Base-by-base conservation (phyloP, 2,113 vertebrate species). In the Chaenocephalus aceratus region DNA sequence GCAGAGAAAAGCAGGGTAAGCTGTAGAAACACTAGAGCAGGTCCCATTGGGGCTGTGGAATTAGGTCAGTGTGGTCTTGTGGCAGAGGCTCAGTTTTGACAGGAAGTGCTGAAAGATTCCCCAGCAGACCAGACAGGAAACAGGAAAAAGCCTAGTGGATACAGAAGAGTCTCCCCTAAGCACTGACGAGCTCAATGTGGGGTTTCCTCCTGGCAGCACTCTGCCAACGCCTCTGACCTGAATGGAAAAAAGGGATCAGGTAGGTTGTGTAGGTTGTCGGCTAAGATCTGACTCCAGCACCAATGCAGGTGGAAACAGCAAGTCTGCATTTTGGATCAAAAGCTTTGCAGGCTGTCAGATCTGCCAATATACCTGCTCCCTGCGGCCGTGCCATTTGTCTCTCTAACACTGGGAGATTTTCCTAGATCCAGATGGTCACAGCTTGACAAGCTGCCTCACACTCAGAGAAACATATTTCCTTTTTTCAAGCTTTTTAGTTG, bases 51-150 rank as follows among this genome's bases (percentile, higher is more conserved):
- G 72, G 79, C 63, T 67, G 68, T 75, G 87, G 75, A 93, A 90
- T 54, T 90, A 83, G 89, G 85, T 89, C 85, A 91, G 82, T 86
- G 87, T 85, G 83, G 83, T 88, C 86, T 53, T 77, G 72, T 82
- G 82, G 91, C 77, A 80, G 78, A 62, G 58, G 80, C 64, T 85
- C 41, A 6, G 61, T 70, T 79, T 74, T 80, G 61, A 87, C 86
- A 79, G 93, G 92, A 92, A 93, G 87, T 75, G 77, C 84, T 86
- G 80, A 88, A 89, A 44, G 51, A 91, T 88, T 89, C 82, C 85
- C 91, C 83, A 79, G 76, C 67, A 45, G 78, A 72, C 70, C 83
- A 78, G 81, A 85, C 88, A 85, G 91, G 90, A 94, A 93, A 91
- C 81, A 61, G 86, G 91, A 90, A 90, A 88, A 78, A 73, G 61